phyloP scores from a whole-genome alignment of 2,797 vertebrate species.

The Pipistrellus nathusii region DNA sequence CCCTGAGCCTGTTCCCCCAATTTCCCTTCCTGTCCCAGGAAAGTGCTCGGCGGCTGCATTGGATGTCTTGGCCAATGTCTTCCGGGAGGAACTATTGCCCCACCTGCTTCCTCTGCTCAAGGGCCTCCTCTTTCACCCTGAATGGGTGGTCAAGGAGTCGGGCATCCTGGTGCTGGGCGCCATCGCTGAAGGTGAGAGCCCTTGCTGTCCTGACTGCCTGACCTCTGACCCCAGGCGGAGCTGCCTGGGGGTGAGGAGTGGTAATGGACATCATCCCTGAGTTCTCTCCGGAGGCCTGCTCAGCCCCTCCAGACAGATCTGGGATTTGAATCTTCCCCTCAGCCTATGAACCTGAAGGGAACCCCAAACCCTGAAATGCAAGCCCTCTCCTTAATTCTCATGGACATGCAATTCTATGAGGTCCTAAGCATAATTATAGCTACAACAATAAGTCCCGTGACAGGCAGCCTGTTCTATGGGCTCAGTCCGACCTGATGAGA shows the following conservation, averaged over 20 bases:
- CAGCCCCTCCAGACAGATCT: background rate
- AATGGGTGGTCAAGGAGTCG: slow-evolving; percentile 97
- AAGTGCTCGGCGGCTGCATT: slow-evolving; percentile 96
- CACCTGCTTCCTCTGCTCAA: slow-evolving; percentile 95
- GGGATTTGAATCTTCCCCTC: background rate
- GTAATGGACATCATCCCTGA: background rate
- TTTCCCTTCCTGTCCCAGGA: slow-evolving; percentile 84
- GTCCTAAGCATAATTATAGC: background rate
- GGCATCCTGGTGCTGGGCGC: slow-evolving; percentile 96
- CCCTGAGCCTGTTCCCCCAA: background rate
- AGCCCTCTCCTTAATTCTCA: background rate
- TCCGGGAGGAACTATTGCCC: slow-evolving; percentile 95
- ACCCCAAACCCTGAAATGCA: background rate
- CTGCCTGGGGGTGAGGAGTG: no score
- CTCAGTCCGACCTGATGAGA: background rate
- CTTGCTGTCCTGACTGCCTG: accelerated
- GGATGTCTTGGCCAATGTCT: slow-evolving; percentile 96
- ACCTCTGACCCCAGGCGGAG: background rate
- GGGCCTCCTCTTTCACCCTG: slow-evolving; percentile 95
- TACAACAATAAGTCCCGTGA: accelerated
- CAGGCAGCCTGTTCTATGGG: background rate
- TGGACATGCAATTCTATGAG: background rate
- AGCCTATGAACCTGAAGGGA: background rate
- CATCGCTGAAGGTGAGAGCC: slow-evolving; percentile 92
- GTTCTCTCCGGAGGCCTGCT: background rate